Percentiles rank a stretch among this genome's conserved stretches.
phyloP scores from a whole-genome alignment of 2,113 vertebrate genomes.

The Eretmochelys imbricata region DNA sequence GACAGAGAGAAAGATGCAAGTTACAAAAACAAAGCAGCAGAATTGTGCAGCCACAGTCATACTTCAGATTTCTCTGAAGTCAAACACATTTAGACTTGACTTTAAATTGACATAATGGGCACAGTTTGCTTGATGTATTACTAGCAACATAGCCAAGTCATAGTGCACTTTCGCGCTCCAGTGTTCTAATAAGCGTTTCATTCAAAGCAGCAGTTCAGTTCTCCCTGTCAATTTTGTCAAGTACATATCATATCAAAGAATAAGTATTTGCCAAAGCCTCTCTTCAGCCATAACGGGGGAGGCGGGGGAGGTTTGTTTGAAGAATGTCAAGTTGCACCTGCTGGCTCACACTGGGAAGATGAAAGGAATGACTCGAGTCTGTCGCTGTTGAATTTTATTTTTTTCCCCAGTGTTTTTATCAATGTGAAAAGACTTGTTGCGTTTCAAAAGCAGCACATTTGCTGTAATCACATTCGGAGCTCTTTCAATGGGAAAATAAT shows the following conservation, averaged over 20 bases:
- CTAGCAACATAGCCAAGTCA: conserved; percentile 71
- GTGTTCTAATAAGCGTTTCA: conserved; percentile 80
- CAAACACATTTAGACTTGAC: conserved; percentile 58
- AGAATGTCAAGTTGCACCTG: conserved; percentile 76
- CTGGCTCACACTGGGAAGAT: conserved; percentile 71
- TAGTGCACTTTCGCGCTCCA: conserved; percentile 71
- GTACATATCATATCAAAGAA: conserved; percentile 81
- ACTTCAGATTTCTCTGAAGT: conserved; percentile 56
- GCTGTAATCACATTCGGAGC: conserved; percentile 68
- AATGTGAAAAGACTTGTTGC: conserved; percentile 66
- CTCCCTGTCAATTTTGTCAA: conserved; percentile 81
- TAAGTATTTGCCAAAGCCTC: conserved; percentile 79
- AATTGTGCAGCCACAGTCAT: conserved; percentile 53
- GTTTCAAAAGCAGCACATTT: conserved; percentile 62
- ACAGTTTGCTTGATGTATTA: conserved; percentile 58
- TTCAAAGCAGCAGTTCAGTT: conserved; percentile 78
- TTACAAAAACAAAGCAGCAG: conserved; percentile 42
- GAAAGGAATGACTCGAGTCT: conserved; percentile 75
- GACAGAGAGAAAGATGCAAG: conserved; percentile 65
- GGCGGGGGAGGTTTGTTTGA: conserved; percentile 76
- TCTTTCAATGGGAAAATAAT: conserved; percentile 60
- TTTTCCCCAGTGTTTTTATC: conserved; percentile 72
- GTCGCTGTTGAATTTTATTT: conserved; percentile 76
- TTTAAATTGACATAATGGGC: conserved; percentile 73
- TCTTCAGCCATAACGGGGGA: conserved; percentile 74